Conservation (phyloP, 2,888 invertebrate genomes). For the Suillia variegata region DNA sequence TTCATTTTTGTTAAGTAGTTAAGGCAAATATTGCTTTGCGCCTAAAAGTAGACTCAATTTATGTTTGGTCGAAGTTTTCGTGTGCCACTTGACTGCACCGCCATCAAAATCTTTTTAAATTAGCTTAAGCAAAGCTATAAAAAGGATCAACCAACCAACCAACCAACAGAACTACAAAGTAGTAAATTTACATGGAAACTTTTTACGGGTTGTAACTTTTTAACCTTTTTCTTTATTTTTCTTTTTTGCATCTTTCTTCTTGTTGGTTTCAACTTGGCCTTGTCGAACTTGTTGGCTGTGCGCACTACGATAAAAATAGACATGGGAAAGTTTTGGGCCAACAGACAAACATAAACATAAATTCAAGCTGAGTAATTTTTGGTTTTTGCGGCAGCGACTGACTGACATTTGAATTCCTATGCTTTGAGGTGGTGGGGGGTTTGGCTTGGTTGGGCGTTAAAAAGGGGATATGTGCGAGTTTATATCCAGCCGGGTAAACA, state of each 20-base stretch:
- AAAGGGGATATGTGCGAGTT: neutral
- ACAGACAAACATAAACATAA: conserved; percentile 46
- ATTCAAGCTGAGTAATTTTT: conserved; percentile 49
- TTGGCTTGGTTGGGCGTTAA: neutral
- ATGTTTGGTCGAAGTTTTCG: neutral
- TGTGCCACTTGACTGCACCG: neutral
- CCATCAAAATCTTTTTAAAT: conserved; percentile 9
- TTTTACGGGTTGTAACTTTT: conserved; percentile 6
- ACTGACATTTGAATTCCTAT: neutral
- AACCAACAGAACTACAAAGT: conserved; percentile 27
- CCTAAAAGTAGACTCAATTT: no score
- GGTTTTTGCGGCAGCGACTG: conserved; percentile 36
- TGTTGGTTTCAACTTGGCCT: conserved; percentile 17
- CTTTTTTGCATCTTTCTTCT: conserved; percentile 26
- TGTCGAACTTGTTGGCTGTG: conserved; percentile 36
- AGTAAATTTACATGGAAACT: conserved; percentile 40
- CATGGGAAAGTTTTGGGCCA: conserved; percentile 9
- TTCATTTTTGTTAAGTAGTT: no score
- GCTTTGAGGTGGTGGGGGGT: neutral
- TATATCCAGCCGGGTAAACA: neutral
- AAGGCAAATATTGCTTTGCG: no score
- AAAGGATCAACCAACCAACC: conserved; percentile 35
- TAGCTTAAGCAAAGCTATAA: conserved; percentile 28
- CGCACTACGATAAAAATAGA: conserved; percentile 43
- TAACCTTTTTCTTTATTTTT: conserved; percentile 14